Evolutionary conservation across 2,113 vertebrate genomes (phyloP).

Genomic region (Leptobrachium leishanense): DNA sequence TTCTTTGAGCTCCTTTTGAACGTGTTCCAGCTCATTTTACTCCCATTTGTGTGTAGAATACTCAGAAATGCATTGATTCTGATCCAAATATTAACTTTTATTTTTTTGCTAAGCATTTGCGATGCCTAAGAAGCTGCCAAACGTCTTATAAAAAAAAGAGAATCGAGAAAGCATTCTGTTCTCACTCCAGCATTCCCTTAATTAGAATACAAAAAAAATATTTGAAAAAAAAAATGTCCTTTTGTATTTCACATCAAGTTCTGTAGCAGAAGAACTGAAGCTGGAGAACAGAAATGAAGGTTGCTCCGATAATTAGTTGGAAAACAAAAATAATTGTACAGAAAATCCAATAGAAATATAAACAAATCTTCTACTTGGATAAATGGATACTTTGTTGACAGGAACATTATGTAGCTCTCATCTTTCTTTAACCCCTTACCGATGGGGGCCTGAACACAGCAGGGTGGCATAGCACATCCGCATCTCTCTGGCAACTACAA

Average conservation of each 20-base stretch:
- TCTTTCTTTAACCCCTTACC: too few relatives aligned
- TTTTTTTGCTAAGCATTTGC: constrained; percentile 2
- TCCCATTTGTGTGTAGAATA: constrained; percentile 17
- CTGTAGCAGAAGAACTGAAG: constrained; percentile 7
- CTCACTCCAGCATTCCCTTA: constrained; percentile 20
- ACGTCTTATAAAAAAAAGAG: constrained; percentile 14
- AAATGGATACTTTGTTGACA: too few relatives aligned
- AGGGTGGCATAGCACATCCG: too few relatives aligned
- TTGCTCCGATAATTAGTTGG: too few relatives aligned
- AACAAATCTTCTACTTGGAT: too few relatives aligned
- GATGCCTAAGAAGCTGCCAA: constrained; percentile 22
- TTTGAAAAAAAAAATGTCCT: constrained; percentile 24
- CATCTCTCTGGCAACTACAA: too few relatives aligned
- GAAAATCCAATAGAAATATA: too few relatives aligned
- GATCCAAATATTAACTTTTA: constrained; percentile 25
- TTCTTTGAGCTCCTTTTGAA: constrained; percentile 24
- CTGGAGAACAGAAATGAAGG: background rate
- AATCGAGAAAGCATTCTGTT: constrained; percentile 6
- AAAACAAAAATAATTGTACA: too few relatives aligned
- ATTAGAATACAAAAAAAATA: constrained; percentile 16
- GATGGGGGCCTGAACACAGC: too few relatives aligned
- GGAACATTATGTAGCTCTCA: too few relatives aligned
- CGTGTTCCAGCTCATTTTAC: constrained; percentile 25
- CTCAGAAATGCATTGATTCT: constrained; percentile 36
- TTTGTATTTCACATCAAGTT: constrained; percentile 15